phyloP scores from a whole-genome alignment of 2,797 vertebrate species.

The Lagodon rhomboides region DNA sequence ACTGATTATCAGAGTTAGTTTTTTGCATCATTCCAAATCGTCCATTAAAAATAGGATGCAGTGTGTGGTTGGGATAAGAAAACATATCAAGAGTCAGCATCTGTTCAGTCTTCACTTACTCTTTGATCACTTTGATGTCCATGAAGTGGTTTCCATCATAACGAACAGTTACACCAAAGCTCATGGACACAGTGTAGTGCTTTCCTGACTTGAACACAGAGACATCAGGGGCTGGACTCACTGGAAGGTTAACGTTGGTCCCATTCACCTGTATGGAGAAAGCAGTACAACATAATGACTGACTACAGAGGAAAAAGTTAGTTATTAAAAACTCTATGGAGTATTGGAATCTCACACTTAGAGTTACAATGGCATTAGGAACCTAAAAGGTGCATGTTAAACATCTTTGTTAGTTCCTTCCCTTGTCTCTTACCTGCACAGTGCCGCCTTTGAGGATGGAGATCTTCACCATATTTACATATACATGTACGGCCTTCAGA shows the following conservation, averaged over 20 bases:
- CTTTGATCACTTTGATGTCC: conserved; percentile 86
- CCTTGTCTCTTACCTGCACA: conserved; percentile 77
- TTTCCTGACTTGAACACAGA: conserved; percentile 83
- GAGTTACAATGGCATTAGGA: too few species aligned
- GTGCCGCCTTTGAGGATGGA: conserved; percentile 85
- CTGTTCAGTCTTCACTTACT: conserved; percentile 74
- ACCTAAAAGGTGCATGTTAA: not conserved
- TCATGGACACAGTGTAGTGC: conserved; percentile 80
- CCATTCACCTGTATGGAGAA: conserved; percentile 76
- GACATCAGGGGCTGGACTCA: conserved; percentile 68
- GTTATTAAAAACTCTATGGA: too few species aligned
- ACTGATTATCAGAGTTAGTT: not conserved
- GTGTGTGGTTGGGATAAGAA: not conserved
- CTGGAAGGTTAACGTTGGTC: conserved; percentile 81
- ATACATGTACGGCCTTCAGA: conserved; percentile 84
- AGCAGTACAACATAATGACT: not conserved
- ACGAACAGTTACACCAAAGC: conserved; percentile 85
- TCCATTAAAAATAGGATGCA: not conserved
- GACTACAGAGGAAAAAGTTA: not conserved
- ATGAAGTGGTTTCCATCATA: conserved; percentile 86
- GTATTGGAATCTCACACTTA: too few species aligned
- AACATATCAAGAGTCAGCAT: not conserved
- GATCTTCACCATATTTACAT: conserved; percentile 77
- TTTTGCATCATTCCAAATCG: not conserved
- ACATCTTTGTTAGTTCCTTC: not conserved